Evolutionary conservation across 2,113 vertebrate species (phyloP).

Genomic region (Dicaeum eximium): DNA sequence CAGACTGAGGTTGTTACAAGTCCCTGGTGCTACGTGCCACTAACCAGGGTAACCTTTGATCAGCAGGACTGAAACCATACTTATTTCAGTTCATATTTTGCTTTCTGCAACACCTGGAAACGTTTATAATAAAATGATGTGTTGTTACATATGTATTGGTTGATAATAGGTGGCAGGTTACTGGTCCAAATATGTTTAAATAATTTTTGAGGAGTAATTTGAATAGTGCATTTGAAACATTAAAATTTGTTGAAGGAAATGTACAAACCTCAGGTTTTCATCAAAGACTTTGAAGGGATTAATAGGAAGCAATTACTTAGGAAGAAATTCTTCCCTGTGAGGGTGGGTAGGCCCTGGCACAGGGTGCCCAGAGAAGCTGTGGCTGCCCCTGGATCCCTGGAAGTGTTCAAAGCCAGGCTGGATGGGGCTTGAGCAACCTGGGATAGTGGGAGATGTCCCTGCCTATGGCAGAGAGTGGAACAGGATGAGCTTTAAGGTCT

Average conservation of each 20-base stretch:
- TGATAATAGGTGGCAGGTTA: neutral
- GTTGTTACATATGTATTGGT: neutral
- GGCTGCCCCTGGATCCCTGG: neutral
- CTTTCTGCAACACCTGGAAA: neutral
- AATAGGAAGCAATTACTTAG: neutral
- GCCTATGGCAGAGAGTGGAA: neutral
- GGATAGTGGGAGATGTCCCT: rapidly evolving
- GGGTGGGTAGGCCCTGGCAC: neutral
- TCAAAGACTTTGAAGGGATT: neutral
- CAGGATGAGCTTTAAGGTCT: neutral
- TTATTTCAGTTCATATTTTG: neutral
- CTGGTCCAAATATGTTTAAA: neutral
- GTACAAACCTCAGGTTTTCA: neutral
- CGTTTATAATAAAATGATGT: neutral
- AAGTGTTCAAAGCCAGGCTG: neutral
- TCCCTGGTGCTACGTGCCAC: neutral
- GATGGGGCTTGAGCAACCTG: neutral
- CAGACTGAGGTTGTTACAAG: neutral
- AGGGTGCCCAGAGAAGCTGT: neutral
- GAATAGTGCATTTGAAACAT: neutral
- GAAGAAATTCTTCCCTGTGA: neutral
- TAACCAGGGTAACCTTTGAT: neutral
- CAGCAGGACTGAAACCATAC: neutral
- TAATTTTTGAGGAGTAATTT: neutral
- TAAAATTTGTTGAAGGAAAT: neutral